phyloP scores from a whole-genome alignment of 2,113 vertebrate species.

The Phoxinus phoxinus region DNA sequence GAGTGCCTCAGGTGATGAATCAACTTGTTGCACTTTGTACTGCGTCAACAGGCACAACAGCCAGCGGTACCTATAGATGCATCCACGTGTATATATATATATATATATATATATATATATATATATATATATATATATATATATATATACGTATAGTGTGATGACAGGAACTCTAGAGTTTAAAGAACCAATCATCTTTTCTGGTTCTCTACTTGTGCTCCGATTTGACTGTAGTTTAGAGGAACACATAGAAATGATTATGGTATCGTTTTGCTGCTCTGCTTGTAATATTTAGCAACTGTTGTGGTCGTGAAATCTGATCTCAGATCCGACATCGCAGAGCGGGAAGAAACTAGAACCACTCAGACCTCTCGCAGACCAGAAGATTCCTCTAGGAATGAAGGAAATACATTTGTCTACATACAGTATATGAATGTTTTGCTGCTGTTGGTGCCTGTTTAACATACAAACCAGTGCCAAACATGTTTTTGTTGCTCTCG shows the following conservation, averaged over 20 bases:
- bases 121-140: not conserved
- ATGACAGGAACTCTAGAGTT: conserved; percentile 14
- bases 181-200: not conserved
- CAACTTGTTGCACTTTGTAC: conserved; percentile 17
- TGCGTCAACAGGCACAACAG: not conserved
- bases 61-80: not conserved
- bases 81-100: not conserved
- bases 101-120: not conserved
- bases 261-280: conserved; percentile 13
- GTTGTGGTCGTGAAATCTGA: conserved; percentile 15
- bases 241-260: not conserved
- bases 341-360: conserved; percentile 12
- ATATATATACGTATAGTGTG: not conserved
- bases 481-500: not conserved
- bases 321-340: not conserved
- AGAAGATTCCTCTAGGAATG: conserved; percentile 17
- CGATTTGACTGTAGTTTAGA: not conserved
- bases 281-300: conserved; percentile 29
- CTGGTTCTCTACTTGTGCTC: not conserved
- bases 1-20: conserved; percentile 20
- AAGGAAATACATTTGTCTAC: conserved; percentile 4
- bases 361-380: conserved; percentile 20
- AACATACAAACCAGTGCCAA: not conserved
- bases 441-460: conserved; percentile 33
- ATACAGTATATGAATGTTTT: conserved; percentile 13